These are phyloP conservation scores for Agrypnia vestita DNA, from an alignment of 1,140 invertebrate genomes.

Conservation along the genomic window DNA sequence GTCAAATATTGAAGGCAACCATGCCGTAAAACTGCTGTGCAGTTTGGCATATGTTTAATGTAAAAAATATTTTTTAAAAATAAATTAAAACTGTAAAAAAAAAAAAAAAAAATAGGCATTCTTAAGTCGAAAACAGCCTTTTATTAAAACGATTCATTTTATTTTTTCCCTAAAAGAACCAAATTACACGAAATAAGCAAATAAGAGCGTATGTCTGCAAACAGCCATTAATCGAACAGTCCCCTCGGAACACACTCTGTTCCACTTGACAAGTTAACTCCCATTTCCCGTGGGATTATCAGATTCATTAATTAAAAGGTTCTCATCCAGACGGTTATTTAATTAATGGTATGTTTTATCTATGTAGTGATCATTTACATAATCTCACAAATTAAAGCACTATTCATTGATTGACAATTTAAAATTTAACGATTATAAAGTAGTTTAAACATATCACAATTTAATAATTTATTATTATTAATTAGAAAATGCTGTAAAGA, in stretches of 20 bases:
- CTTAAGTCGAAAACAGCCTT: no score
- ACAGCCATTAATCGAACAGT: slow-evolving; percentile 3
- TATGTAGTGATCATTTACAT: slow-evolving; percentile 12
- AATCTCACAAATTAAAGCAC: not conserved
- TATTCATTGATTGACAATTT: no score
- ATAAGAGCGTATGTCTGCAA: not conserved
- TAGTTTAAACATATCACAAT: no score
- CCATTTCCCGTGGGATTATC: slow-evolving; percentile 16
- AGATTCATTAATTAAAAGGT: slow-evolving; percentile 44
- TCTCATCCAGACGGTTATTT: slow-evolving; percentile 12
- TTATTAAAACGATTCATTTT: not conserved
- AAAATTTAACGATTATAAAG: no score
- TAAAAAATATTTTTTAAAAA: no score
- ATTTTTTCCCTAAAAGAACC: not conserved
- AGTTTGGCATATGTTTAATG: no score
- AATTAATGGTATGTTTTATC: slow-evolving; percentile 33
- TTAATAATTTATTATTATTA: no score
- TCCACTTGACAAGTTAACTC: slow-evolving; percentile 17
- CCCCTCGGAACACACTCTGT: not conserved
- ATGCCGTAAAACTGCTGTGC: no score
- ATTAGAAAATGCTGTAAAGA: no score
- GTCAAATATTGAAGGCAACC: no score
- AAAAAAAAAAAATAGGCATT: no score
- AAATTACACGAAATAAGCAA: not conserved
- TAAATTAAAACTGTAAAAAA: no score